A percentile compares a stretch with the other conserved stretches of the same genome.
Evolutionary conservation across 2,113 vertebrate species (phyloP).

Genomic region (Petromus typicus): DNA sequence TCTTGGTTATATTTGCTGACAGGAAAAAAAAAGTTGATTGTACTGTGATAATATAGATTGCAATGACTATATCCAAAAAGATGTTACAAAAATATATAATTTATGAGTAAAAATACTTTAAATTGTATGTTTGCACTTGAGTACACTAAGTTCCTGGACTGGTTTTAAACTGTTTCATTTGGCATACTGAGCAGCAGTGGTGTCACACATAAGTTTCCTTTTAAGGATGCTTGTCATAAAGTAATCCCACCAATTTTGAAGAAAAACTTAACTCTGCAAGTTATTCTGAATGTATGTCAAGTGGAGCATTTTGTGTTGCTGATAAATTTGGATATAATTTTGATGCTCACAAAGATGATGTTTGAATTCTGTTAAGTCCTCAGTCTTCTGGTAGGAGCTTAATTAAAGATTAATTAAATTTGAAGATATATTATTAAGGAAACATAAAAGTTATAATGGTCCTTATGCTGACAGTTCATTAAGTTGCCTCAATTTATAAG

Average conservation of each 20-base stretch:
- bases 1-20: slow-evolving; percentile 76
- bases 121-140: slow-evolving; percentile 79
- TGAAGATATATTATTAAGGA: not conserved
- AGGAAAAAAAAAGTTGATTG: slow-evolving; percentile 66
- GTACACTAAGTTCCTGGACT: slow-evolving; percentile 70
- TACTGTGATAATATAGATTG: slow-evolving; percentile 68
- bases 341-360: not conserved
- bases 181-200: slow-evolving; percentile 61
- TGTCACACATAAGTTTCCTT: slow-evolving; percentile 73
- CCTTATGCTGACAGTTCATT: not conserved
- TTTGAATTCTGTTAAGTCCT: not conserved
- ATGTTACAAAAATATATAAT: slow-evolving; percentile 76
- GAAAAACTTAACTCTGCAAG: not conserved
- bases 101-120: slow-evolving; percentile 85
- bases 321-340: not conserved
- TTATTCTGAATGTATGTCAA: slow-evolving; percentile 45
- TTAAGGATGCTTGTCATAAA: slow-evolving; percentile 52
- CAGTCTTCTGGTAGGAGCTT: not conserved
- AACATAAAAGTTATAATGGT: not conserved
- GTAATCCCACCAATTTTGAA: not conserved
- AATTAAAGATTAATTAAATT: not conserved
- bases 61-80: slow-evolving; percentile 67
- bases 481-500: not conserved
- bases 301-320: slow-evolving; percentile 17
- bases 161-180: slow-evolving; percentile 57